Evolutionary conservation across 2,113 vertebrate species (phyloP).

Genomic region (Elephas maximus): DNA sequence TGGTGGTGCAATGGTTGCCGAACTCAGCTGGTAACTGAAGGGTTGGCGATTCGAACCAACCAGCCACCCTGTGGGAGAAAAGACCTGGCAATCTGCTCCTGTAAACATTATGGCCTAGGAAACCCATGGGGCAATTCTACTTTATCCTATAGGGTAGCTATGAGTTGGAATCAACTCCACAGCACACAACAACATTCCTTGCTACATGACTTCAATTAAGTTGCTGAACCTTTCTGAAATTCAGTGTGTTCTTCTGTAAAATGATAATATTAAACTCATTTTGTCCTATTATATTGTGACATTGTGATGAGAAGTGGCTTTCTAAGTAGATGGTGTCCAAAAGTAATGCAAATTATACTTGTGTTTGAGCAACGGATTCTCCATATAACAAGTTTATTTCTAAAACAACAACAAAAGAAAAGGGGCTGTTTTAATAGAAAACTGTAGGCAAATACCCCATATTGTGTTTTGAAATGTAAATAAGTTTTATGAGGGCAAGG

Average conservation of each 20-base stretch:
- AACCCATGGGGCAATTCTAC: too few relatives aligned
- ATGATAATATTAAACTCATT: not conserved
- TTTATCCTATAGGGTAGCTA: too few relatives aligned
- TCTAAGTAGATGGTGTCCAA: not conserved
- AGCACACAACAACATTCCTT: too few relatives aligned
- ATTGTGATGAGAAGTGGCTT: not conserved
- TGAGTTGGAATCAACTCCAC: too few relatives aligned
- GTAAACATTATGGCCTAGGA: too few relatives aligned
- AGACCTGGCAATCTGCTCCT: too few relatives aligned
- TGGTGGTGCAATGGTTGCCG: too few relatives aligned
- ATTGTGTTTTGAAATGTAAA: constrained; percentile 15
- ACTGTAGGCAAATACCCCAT: not conserved
- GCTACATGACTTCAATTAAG: too few relatives aligned
- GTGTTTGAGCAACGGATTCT: not conserved
- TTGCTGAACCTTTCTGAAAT: not conserved
- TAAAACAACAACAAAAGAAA: not conserved
- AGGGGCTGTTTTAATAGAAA: not conserved
- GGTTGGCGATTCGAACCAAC: too few relatives aligned
- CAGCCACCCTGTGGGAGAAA: too few relatives aligned
- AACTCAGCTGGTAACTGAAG: too few relatives aligned
- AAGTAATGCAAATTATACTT: not conserved
- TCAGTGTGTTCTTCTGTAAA: not conserved
- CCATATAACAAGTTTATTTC: not conserved
- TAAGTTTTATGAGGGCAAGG: not conserved
- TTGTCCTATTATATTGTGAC: not conserved